A percentile compares a stretch with the other conserved stretches of the same genome.
Evolutionary conservation across 2,113 vertebrate genomes (phyloP).

Genomic region (Mobula birostris): DNA sequence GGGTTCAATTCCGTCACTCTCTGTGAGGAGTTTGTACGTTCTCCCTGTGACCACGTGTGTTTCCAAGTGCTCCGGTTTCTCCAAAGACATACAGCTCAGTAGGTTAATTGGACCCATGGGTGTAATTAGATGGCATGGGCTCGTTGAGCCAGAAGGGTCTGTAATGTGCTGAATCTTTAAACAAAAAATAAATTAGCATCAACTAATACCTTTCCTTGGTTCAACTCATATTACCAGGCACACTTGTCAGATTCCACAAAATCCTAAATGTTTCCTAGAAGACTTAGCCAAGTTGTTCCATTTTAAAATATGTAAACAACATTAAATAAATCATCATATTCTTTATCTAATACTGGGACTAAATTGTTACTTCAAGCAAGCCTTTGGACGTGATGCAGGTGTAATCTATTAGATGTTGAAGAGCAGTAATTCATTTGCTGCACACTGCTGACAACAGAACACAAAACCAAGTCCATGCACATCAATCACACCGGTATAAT

Average conservation of each 20-base stretch:
- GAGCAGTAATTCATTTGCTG: constrained; percentile 1
- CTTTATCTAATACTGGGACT: neutral
- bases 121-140: too few relatives aligned
- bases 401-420: neutral
- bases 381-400: neutral
- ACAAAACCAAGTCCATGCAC: neutral
- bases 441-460: neutral
- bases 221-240: neutral
- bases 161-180: too few relatives aligned
- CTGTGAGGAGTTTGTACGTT: too few relatives aligned
- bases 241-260: neutral
- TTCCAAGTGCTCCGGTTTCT: too few relatives aligned
- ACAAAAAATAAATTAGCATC: neutral
- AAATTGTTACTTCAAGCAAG: neutral
- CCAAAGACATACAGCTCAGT: too few relatives aligned
- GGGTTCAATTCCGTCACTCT: too few relatives aligned
- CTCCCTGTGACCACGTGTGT: too few relatives aligned
- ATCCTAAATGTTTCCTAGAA: too few relatives aligned
- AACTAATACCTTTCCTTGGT: neutral
- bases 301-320: neutral
- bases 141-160: too few relatives aligned
- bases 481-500: neutral
- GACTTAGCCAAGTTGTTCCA: neutral
- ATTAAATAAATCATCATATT: neutral
- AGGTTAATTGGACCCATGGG: too few relatives aligned